Percentiles rank a stretch among this genome's conserved stretches.
phyloP scores from a whole-genome alignment of 2,888 invertebrate species.

The Chromoteleia sp. region DNA sequence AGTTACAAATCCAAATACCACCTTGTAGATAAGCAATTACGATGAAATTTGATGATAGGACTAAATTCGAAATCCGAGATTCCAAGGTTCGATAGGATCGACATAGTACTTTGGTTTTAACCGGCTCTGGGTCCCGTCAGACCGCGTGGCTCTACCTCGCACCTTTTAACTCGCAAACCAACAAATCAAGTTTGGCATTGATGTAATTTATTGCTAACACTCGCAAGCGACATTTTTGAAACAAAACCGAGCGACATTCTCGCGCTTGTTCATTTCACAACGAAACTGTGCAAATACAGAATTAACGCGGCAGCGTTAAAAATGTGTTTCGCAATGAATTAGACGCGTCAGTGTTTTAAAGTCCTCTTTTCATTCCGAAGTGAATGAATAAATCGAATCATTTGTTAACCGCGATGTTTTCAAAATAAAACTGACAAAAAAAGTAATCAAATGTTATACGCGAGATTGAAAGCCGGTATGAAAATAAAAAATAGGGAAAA shows the following conservation, averaged over 20 bases:
- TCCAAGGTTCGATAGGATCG: constrained; percentile 77
- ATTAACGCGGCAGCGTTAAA: constrained; percentile 12
- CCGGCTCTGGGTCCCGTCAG: constrained; percentile 64
- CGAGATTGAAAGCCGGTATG: background rate
- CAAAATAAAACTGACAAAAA: background rate
- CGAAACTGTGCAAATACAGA: background rate
- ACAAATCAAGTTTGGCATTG: constrained; percentile 51
- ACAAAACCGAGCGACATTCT: background rate
- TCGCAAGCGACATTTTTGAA: constrained; percentile 7
- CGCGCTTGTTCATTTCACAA: background rate
- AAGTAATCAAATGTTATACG: background rate
- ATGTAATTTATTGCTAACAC: constrained; percentile 44
- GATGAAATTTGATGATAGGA: constrained; percentile 81
- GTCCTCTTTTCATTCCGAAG: no score
- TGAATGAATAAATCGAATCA: no score
- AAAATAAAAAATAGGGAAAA: background rate
- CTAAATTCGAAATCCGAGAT: constrained; percentile 81
- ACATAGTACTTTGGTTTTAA: constrained; percentile 74
- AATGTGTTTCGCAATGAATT: constrained; percentile 9
- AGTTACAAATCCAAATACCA: constrained; percentile 64
- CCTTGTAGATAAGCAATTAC: constrained; percentile 82
- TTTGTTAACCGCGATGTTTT: no score
- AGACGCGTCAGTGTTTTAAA: no score
- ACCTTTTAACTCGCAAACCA: constrained; percentile 34
- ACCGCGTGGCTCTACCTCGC: constrained; percentile 70